A percentile compares a stretch with the other conserved stretches of the same genome.
Evolutionary conservation across 1,140 invertebrate species (phyloP).

Genomic region (Sycophila sp.): DNA sequence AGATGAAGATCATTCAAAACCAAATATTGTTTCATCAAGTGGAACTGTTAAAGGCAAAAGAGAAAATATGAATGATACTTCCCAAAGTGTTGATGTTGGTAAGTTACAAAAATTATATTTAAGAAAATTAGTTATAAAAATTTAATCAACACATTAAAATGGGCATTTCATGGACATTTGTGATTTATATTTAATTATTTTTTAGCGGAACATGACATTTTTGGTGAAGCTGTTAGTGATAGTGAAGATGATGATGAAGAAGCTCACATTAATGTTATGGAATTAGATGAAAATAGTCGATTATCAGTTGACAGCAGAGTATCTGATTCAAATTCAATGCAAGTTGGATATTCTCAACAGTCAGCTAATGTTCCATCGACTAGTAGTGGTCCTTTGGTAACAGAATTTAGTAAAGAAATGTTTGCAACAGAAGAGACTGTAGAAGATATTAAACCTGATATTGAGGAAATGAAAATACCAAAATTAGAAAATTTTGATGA

Average conservation of each 20-base stretch:
- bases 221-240: constrained; percentile 87
- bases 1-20: constrained; percentile 78
- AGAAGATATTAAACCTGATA: constrained; percentile 43
- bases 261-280: constrained; percentile 76
- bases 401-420: constrained; percentile 70
- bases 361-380: constrained; percentile 53
- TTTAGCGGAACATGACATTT: constrained; percentile 83
- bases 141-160: too few relatives aligned
- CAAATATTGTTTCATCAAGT: constrained; percentile 69
- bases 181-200: too few relatives aligned
- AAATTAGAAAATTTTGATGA: constrained; percentile 58
- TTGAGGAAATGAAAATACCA: constrained; percentile 48
- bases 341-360: constrained; percentile 65
- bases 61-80: constrained; percentile 65
- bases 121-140: neutral
- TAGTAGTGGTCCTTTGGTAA: constrained; percentile 60
- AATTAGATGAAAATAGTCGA: constrained; percentile 82
- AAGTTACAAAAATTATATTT: constrained; percentile 40
- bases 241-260: constrained; percentile 80
- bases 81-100: constrained; percentile 68
- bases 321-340: constrained; percentile 79
- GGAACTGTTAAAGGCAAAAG: constrained; percentile 69
- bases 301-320: constrained; percentile 80
- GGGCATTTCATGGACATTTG: too few relatives aligned
- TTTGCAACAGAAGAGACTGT: constrained; percentile 58